Evolutionary conservation across 2,113 vertebrate species (phyloP).

Genomic region (Misgurnus anguillicaudatus): DNA sequence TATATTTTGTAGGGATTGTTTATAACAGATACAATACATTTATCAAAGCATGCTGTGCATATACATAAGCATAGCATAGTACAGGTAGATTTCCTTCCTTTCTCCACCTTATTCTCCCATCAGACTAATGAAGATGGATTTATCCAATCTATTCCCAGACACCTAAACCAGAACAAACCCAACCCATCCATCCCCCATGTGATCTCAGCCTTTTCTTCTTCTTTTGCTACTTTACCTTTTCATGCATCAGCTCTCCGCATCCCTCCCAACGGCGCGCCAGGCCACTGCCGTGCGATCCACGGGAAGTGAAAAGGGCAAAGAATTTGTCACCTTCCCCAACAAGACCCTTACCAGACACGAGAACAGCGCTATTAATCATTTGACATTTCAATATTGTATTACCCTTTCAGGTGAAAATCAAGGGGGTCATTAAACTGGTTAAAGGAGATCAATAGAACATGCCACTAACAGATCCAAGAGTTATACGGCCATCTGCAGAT

Average conservation of each 20-base stretch:
- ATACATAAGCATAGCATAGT: neutral
- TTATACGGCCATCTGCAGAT: conserved; percentile 67
- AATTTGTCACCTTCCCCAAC: conserved; percentile 75
- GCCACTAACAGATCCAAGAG: conserved; percentile 66
- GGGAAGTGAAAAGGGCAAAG: conserved; percentile 71
- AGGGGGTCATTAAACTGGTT: conserved; percentile 77
- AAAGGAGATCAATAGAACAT: conserved; percentile 74
- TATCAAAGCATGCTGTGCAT: neutral
- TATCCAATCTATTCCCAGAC: conserved; percentile 78
- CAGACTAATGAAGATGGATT: conserved; percentile 84
- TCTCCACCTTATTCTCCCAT: conserved; percentile 52
- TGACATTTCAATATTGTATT: conserved; percentile 85
- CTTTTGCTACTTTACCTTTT: conserved; percentile 57
- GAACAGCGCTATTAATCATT: conserved; percentile 78
- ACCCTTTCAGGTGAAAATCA: conserved; percentile 79
- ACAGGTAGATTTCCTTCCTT: neutral
- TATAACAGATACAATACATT: neutral
- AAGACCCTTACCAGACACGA: conserved; percentile 65
- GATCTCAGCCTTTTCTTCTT: conserved; percentile 64
- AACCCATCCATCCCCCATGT: conserved; percentile 65
- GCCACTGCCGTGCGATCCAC: neutral
- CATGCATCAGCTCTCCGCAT: neutral
- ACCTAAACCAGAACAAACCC: conserved; percentile 66
- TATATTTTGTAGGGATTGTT: neutral
- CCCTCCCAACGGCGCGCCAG: neutral